Evolutionary conservation across 2,888 invertebrate genomes (phyloP).

Genomic region (Plebejus melissa): DNA sequence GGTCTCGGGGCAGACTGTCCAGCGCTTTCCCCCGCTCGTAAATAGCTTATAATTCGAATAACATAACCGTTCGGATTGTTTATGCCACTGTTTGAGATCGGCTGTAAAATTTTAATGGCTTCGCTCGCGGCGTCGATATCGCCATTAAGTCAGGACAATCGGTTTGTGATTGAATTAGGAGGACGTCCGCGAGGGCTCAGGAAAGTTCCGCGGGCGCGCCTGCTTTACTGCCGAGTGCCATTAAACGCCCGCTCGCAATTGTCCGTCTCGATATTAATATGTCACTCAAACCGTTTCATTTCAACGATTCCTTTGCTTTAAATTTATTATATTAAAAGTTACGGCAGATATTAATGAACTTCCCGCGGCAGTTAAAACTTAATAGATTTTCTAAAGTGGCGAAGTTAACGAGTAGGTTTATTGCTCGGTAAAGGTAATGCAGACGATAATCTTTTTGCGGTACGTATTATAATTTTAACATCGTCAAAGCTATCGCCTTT

Average conservation of each 20-base stretch:
- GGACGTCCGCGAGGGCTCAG: slow-evolving; percentile 2
- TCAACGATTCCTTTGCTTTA: not conserved
- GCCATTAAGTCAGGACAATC: slow-evolving; percentile 38
- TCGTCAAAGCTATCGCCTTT: not conserved
- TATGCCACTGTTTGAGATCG: slow-evolving; percentile 46
- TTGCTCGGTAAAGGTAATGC: not conserved
- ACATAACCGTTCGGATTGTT: slow-evolving; percentile 52
- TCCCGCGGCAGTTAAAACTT: not conserved
- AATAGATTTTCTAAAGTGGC: slow-evolving; percentile 11
- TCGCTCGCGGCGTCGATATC: slow-evolving; percentile 32
- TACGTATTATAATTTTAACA: not conserved
- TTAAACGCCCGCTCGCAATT: not conserved
- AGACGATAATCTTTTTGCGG: not conserved
- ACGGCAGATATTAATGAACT: not conserved
- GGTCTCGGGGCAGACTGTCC: slow-evolving; percentile 43
- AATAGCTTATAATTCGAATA: slow-evolving; percentile 62
- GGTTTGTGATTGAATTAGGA: slow-evolving; percentile 32
- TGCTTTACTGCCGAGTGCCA: not conserved
- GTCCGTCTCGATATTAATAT: not conserved
- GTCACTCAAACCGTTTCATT: not conserved
- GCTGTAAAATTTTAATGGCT: slow-evolving; percentile 45
- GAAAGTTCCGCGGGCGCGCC: not conserved
- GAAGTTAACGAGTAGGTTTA: not conserved
- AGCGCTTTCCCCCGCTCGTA: slow-evolving; percentile 62
- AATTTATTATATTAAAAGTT: not conserved